These are phyloP conservation scores for Heliothis subflexa DNA, from an alignment of 1,140 invertebrate species.

Conservation along the genomic window DNA sequence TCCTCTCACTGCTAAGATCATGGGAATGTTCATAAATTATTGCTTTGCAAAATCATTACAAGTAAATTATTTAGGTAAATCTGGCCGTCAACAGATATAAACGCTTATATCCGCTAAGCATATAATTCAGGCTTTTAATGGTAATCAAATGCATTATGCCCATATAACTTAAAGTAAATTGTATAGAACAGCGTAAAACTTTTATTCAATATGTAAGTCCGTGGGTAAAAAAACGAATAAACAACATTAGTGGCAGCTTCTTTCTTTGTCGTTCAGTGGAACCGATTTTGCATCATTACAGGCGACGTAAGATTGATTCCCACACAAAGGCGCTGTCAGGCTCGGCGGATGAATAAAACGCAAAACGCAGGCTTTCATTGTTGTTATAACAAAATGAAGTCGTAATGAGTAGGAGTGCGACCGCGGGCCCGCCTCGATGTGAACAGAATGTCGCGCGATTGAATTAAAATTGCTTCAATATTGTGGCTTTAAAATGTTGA, in stretches of 20 bases:
- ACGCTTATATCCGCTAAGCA: not conserved
- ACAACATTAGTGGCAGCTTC: conserved; percentile 74
- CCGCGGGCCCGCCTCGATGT: conserved; percentile 55
- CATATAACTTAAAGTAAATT: conserved; percentile 27
- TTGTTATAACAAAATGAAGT: conserved; percentile 85
- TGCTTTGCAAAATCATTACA: conserved; percentile 19
- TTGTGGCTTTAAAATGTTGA: conserved; percentile 72
- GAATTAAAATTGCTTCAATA: conserved; percentile 82
- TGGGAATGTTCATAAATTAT: conserved; percentile 11
- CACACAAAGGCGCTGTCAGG: conserved; percentile 79
- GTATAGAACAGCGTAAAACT: conserved; percentile 23
- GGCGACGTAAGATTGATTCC: conserved; percentile 80
- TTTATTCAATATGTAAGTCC: conserved; percentile 29
- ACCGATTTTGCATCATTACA: conserved; percentile 81
- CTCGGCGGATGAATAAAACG: conserved; percentile 71
- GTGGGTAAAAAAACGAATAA: conserved; percentile 70
- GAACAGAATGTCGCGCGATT: conserved; percentile 75
- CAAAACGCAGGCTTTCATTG: conserved; percentile 72
- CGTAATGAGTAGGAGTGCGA: conserved; percentile 77
- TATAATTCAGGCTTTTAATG: conserved; percentile 1
- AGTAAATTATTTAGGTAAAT: not conserved
- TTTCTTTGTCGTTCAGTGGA: conserved; percentile 79
- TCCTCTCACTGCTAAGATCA: conserved; percentile 7
- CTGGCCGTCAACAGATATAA: not conserved
- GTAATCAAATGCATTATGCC: conserved; percentile 19